phyloP scores from a whole-genome alignment of 2,113 vertebrate genomes.

The Rhinoptilus africanus region DNA sequence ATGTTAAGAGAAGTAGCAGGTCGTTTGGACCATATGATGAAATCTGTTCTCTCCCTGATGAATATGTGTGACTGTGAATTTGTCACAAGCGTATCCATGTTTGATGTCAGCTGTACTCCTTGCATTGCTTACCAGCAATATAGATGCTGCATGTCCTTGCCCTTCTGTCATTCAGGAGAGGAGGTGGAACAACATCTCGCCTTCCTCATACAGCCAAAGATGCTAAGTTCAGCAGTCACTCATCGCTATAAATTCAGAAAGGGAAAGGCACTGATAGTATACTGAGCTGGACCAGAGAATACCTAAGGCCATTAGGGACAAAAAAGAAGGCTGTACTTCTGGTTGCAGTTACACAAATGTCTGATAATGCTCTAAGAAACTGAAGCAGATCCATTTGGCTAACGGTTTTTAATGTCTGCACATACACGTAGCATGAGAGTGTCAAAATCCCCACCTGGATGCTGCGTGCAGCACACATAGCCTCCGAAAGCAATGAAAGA shows the following conservation, averaged over 20 bases:
- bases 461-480: neutral
- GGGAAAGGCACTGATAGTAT: neutral
- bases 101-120: neutral
- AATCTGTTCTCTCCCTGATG: neutral
- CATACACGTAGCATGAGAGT: neutral
- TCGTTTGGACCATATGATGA: neutral
- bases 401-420: neutral
- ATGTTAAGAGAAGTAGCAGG: neutral
- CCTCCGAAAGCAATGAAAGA: neutral
- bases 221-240: neutral
- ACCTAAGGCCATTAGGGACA: neutral
- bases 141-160: neutral
- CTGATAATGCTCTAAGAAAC: neutral
- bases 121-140: neutral
- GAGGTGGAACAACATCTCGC: neutral
- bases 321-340: neutral
- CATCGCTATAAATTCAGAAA: neutral
- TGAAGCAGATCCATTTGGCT: neutral
- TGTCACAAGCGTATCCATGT: accelerated
- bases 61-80: neutral
- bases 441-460: neutral
- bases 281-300: neutral
- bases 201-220: neutral
- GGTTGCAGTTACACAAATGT: neutral
- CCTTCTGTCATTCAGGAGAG: neutral